phyloP scores from a whole-genome alignment of 2,888 invertebrate species.

The Volucella inanis region DNA sequence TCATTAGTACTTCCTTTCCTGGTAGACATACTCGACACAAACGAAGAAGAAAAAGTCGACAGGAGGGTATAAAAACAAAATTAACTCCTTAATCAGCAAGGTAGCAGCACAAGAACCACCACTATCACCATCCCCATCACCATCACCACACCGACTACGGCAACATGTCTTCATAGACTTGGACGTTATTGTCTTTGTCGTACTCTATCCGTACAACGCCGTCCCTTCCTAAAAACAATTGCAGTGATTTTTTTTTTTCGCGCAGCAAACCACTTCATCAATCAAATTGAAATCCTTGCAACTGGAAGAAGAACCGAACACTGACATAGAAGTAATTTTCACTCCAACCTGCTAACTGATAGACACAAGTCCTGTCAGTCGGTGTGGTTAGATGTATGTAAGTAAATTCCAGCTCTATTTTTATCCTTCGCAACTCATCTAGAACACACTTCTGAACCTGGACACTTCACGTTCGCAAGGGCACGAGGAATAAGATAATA shows the following conservation, averaged over 20 bases:
- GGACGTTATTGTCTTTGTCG: too few relatives aligned
- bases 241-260: constrained; percentile 11
- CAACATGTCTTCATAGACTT: background rate
- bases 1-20: background rate
- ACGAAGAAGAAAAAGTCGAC: background rate
- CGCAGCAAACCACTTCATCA: constrained; percentile 28
- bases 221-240: background rate
- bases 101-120: background rate
- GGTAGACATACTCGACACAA: background rate
- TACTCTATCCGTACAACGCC: too few relatives aligned
- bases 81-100: constrained; percentile 11
- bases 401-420: too few relatives aligned
- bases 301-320: background rate
- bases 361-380: background rate
- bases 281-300: constrained; percentile 27
- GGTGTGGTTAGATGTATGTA: background rate
- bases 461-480: too few relatives aligned
- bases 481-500: too few relatives aligned
- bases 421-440: too few relatives aligned
- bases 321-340: background rate
- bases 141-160: background rate
- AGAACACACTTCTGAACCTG: too few relatives aligned
- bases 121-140: background rate
- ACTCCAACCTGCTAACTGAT: background rate
- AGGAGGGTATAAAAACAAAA: background rate